A percentile compares a stretch with the other conserved stretches of the same genome.
Evolutionary conservation across 2,888 invertebrate species (phyloP).

Genomic region (Glaucopsyche alexis): DNA sequence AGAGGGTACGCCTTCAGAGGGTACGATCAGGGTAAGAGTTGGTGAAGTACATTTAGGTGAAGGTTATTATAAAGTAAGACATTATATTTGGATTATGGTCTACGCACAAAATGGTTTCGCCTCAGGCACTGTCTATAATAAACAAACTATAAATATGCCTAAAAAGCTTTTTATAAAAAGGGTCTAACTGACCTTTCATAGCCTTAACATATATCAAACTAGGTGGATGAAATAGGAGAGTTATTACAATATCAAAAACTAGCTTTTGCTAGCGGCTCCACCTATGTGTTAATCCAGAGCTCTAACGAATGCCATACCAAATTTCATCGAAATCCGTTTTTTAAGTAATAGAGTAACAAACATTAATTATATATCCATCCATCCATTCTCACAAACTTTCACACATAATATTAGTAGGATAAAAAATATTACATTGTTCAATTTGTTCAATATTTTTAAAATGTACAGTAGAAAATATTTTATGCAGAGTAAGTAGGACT

Average conservation of each 20-base stretch:
- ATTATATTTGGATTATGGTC: background rate
- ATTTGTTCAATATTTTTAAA: no score
- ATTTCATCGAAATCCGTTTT: no score
- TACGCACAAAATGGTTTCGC: constrained; percentile 1
- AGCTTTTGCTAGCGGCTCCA: no score
- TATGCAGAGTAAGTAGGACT: background rate
- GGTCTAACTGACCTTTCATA: background rate
- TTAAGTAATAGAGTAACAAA: no score
- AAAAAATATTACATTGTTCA: no score
- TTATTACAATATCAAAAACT: background rate
- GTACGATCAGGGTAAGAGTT: background rate
- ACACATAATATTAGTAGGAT: no score
- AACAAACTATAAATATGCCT: background rate
- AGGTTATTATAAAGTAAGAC: constrained; percentile 1
- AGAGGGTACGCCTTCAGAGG: background rate
- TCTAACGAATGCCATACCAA: no score
- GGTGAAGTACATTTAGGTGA: background rate
- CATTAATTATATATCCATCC: no score
- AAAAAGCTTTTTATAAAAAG: background rate
- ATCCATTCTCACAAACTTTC: no score
- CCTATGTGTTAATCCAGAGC: no score
- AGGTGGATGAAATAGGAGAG: background rate
- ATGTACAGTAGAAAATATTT: no score
- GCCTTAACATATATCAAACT: background rate
- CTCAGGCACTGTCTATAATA: background rate